phyloP scores from a whole-genome alignment of 2,113 vertebrate genomes.

The Shinisaurus crocodilurus region DNA sequence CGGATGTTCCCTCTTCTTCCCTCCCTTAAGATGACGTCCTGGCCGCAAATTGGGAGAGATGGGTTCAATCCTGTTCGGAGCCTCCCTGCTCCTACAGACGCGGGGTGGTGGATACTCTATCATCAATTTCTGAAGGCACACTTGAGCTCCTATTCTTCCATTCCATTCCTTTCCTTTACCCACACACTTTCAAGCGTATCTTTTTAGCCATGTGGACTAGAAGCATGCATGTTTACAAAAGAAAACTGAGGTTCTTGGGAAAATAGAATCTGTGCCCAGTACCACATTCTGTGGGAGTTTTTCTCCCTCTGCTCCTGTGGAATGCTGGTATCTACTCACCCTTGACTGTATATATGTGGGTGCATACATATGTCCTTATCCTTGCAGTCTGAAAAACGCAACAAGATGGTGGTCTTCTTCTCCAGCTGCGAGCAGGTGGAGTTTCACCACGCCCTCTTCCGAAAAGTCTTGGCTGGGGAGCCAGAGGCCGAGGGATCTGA shows the following conservation, averaged over 20 bases:
- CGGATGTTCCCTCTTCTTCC: no score
- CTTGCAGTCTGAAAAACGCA: constrained; percentile 81
- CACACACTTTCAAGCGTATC: no score
- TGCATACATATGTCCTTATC: constrained; percentile 9
- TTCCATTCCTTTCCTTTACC: no score
- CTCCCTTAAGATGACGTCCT: not conserved
- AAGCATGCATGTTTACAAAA: not conserved
- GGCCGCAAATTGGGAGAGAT: no score
- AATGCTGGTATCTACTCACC: not conserved
- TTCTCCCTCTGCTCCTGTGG: not conserved
- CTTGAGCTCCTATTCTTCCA: no score
- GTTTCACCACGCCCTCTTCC: constrained; percentile 86
- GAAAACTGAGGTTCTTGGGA: no score
- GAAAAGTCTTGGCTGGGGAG: constrained; percentile 77
- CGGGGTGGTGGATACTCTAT: no score
- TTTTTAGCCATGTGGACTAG: not conserved
- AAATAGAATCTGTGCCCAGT: no score
- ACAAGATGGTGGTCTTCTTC: constrained; percentile 92
- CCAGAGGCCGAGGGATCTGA: not conserved
- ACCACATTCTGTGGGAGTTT: not conserved
- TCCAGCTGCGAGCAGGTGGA: constrained; percentile 94
- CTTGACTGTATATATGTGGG: not conserved
- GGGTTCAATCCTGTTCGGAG: no score
- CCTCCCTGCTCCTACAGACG: no score
- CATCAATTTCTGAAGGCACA: no score